phyloP scores from a whole-genome alignment of 2,888 invertebrate genomes.

The Stenodera caucasica region DNA sequence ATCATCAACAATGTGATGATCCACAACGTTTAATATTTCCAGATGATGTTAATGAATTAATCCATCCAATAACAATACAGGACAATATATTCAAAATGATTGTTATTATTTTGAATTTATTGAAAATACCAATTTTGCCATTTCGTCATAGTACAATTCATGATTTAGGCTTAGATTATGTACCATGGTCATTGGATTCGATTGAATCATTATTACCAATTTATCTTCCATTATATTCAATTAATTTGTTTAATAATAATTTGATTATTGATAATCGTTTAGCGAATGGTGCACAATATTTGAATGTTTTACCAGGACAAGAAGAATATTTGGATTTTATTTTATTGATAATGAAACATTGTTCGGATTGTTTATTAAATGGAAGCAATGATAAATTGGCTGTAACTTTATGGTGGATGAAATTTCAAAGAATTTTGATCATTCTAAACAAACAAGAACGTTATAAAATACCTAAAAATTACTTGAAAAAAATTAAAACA shows the following conservation, averaged over 20 bases:
- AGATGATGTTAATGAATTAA: constrained; percentile 67
- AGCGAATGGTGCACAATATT: constrained; percentile 63
- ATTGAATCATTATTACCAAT: constrained; percentile 58
- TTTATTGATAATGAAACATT: constrained; percentile 57
- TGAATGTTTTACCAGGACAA: constrained; percentile 63
- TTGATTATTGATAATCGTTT: constrained; percentile 56
- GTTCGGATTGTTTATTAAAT: constrained; percentile 56
- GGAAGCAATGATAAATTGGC: constrained; percentile 57
- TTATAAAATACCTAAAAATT: constrained; percentile 52
- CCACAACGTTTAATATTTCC: constrained; percentile 68
- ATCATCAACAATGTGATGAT: constrained; percentile 58
- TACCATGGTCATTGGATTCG: constrained; percentile 58
- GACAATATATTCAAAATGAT: constrained; percentile 64
- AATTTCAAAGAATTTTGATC: constrained; percentile 62
- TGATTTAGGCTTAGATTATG: constrained; percentile 53
- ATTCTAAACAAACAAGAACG: constrained; percentile 55
- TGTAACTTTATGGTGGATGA: constrained; percentile 65
- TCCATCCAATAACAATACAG: constrained; percentile 66
- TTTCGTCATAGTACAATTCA: constrained; percentile 55
- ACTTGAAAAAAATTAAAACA: constrained; percentile 58
- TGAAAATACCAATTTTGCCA: constrained; percentile 65
- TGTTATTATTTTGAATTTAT: constrained; percentile 60
- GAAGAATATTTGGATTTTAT: constrained; percentile 63
- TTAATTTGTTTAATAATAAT: constrained; percentile 47
- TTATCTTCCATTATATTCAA: constrained; percentile 48